Base-by-base conservation (phyloP, 2,113 vertebrate species). In the Xiphophorus hellerii region DNA sequence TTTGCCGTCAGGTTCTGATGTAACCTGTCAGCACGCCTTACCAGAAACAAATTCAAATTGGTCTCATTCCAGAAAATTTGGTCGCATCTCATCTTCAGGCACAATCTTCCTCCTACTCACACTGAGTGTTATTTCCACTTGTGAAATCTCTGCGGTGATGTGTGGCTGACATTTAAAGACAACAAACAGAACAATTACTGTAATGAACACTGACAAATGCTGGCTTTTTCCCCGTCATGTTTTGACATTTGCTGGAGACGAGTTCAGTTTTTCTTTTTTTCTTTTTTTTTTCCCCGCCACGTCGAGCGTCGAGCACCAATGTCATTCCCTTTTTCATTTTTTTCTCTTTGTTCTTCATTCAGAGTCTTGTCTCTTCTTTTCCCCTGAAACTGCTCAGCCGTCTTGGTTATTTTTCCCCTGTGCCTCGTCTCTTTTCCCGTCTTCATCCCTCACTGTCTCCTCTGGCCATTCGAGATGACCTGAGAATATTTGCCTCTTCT, bases 211-310 rank as follows among this genome's bases (percentile, higher is more conserved):
- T 48, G 65, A 76, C 66, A 67, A 66, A 69, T 60, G 27, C 33
- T 28, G 29, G 15, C 51, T 25, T 69, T 61, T 35, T 28, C 10
- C 33, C 54, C 29, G 29, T 44, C 37, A 22, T 48, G 62, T 73
- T 76, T 8, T 82, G 80, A 85, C 84, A 76, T 82, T 75, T 77
- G 71, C 58, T 22, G 37, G 77, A 29, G 65, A 25, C 42, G 70
- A 27, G 25, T 58, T 67, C 35, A 31, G 62, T 61, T 63, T 20
- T 3, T 37, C 35, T 37, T 37, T 2, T 37, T 37, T 2, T 37
- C 0, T 11, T 37, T 10, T 35, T 10, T 35, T 10, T 22, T 35
- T 27, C 10, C 13, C 25, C 37, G 27, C 20, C 42, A 25, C 3
- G 7, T 54, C 17, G 6, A 64, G 20, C 15, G 22, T 64, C 17